Percentiles rank a stretch among this genome's conserved stretches.
Evolutionary conservation across 2,888 invertebrate species (phyloP).

Genomic region (Netelia melanura): DNA sequence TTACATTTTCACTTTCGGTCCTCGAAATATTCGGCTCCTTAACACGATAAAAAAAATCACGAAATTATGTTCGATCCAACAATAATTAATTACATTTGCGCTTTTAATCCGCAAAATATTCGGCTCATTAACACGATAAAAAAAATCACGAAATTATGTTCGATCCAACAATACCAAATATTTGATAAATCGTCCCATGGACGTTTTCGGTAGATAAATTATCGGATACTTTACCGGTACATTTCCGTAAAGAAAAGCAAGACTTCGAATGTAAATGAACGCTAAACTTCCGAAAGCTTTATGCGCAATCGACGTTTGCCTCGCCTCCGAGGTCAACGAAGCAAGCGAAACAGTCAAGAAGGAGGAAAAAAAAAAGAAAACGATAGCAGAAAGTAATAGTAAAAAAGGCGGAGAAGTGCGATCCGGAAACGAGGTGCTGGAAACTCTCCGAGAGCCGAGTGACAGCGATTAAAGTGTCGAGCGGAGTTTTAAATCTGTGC

Average conservation of each 20-base stretch:
- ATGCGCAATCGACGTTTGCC: conserved; percentile 24
- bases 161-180: too few relatives aligned
- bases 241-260: not conserved
- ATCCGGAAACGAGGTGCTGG: conserved; percentile 20
- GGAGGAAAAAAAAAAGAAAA: not conserved
- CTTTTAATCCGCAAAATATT: too few relatives aligned
- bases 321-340: not conserved
- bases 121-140: conserved; percentile 19
- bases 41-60: not conserved
- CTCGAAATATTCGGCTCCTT: conserved; percentile 4
- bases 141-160: not conserved
- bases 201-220: not conserved
- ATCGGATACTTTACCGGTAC: not conserved
- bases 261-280: conserved; percentile 9
- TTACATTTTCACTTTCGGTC: too few relatives aligned
- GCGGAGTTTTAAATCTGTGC: conserved; percentile 65
- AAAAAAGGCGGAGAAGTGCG: not conserved
- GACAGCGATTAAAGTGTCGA: conserved; percentile 67
- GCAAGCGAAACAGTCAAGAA: not conserved
- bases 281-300: conserved; percentile 26
- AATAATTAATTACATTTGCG: too few relatives aligned
- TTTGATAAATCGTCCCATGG: too few relatives aligned
- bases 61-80: not conserved
- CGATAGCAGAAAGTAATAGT: not conserved
- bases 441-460: conserved; percentile 46